Evolutionary conservation across 1,140 invertebrate genomes (phyloP), one percentile per base, ranked within the genome.

Genomic region (Drosophila pallidifrons): DNA sequence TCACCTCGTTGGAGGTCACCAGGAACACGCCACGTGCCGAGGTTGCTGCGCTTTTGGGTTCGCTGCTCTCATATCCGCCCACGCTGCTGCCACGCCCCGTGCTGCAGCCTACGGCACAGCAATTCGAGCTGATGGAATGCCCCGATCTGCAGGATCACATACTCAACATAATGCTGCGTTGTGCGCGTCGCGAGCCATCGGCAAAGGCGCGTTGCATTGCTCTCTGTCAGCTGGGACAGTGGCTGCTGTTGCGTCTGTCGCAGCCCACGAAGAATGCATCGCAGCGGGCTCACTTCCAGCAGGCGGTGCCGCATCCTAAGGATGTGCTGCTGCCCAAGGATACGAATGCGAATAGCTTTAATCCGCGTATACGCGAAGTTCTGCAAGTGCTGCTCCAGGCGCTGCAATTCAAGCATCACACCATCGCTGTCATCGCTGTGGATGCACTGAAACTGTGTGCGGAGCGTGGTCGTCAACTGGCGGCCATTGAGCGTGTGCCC

Each of bases 11-110:
- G 7, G 97, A 99, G 92, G 94, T 97, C 13, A 94, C 77, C 11
- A 74, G 73, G 7, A 88, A 97, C 95, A 96, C 96, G 66, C 98
- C 98, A 1, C 94, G 98, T 69, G 96, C 96, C 11, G 98, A 99
- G 91, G 98, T 98, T 1, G 95, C 98, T n/a, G 97, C 97, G 0
- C 96, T 99, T 52, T 93, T 99, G 5, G 98, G 97, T 1, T 96
- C 96, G 0, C 93, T 99, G 46, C 93, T 99, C 16, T 96, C 96
- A 75, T 95, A 98, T 65, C 96, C 97, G 0, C 94, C 96, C 71
- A 95, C 96, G 46, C 94, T 96, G 65, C 94, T 95, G 81, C 95
- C 96, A 69, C 94, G 98, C 8, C 96, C 96, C 1, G 96, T 98
- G 75, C 93, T 99, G 52, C 96, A 98, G 91, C 96, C 97, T 94